These are phyloP conservation scores for Anastrepha ludens DNA, from an alignment of 1,140 invertebrate genomes.

Conservation along the genomic window DNA sequence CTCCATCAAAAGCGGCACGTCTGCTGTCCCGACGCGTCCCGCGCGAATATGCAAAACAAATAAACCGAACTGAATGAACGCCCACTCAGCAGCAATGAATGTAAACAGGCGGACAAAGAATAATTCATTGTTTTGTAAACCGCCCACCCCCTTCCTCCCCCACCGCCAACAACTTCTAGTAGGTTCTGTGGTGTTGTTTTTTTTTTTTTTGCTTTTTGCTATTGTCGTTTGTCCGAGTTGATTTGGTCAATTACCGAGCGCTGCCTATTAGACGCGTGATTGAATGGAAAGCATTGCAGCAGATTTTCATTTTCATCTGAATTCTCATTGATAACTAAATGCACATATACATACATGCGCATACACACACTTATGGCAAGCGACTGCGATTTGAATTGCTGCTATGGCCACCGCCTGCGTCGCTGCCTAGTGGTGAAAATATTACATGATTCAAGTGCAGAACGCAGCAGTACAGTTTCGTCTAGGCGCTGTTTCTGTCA, in stretches of 20 bases:
- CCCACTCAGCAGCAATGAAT: not conserved
- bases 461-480: not conserved
- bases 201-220: not conserved
- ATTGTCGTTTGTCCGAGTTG: not conserved
- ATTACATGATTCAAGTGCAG: no score
- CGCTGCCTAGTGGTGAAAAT: no score
- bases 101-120: not conserved
- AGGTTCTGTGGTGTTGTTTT: no score
- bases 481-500: not conserved
- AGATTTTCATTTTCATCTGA: slow-evolving; percentile 10
- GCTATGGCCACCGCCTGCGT: no score
- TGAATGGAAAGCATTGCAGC: slow-evolving; percentile 19
- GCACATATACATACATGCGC: no score
- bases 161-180: not conserved
- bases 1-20: not conserved
- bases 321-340: not conserved
- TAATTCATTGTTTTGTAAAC: not conserved
- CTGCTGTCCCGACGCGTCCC: not conserved
- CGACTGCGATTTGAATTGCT: no score
- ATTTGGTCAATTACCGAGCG: not conserved
- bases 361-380: no score
- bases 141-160: not conserved
- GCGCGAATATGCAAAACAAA: not conserved
- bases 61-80: not conserved
- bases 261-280: not conserved